phyloP scores from a whole-genome alignment of 1,140 invertebrate genomes.

The Saccostrea cuccullata region DNA sequence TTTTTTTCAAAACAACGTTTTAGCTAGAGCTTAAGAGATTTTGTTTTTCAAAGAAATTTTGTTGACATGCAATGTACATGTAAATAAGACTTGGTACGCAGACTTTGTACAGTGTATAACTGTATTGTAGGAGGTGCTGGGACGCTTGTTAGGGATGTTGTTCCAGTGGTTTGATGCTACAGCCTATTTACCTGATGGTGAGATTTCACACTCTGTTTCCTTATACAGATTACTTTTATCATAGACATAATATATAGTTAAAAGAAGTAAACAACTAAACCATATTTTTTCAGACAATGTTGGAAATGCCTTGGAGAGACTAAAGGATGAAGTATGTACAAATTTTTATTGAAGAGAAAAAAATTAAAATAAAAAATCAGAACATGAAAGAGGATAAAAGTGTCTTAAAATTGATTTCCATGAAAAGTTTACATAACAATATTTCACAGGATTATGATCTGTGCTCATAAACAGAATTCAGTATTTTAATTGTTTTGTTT shows the following conservation, averaged over 20 bases:
- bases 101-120: not conserved
- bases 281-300: constrained; percentile 73
- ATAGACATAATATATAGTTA: too few species aligned
- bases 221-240: not conserved
- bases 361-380: not conserved
- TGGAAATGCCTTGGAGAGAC: constrained; percentile 78
- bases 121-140: constrained; percentile 88
- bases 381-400: not conserved
- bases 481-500: too few species aligned
- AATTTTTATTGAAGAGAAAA: not conserved
- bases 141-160: constrained; percentile 94
- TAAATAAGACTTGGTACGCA: too few species aligned
- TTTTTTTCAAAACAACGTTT: too few species aligned
- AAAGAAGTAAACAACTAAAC: too few species aligned
- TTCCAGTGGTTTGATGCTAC: constrained; percentile 99
- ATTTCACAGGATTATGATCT: too few species aligned
- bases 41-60: too few species aligned
- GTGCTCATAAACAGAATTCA: too few species aligned
- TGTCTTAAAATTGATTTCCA: not conserved
- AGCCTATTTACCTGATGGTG: constrained; percentile 96
- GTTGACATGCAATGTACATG: too few species aligned
- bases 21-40: too few species aligned
- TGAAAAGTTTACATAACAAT: not conserved
- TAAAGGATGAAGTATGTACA: constrained; percentile 75
- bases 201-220: constrained; percentile 53